These are phyloP conservation scores for Phycodurus eques DNA, from an alignment of 2,113 vertebrate genomes.

Conservation along the genomic window DNA sequence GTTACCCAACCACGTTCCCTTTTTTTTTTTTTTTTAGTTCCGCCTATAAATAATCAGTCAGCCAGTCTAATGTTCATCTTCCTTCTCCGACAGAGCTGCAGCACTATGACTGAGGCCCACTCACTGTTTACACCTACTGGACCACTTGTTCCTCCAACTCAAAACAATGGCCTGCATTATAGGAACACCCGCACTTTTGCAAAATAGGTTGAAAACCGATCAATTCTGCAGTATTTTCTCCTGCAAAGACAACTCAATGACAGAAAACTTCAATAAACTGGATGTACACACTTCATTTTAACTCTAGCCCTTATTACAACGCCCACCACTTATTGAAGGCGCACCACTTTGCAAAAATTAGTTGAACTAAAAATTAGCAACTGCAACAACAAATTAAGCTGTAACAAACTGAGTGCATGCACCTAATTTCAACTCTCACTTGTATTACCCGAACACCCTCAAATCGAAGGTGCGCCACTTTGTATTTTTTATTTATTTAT, in stretches of 20 bases:
- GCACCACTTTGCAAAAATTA: slow-evolving; percentile 35
- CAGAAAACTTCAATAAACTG: background rate
- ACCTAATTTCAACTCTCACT: too few species aligned
- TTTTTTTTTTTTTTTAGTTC: background rate
- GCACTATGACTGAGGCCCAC: background rate
- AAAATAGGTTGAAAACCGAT: background rate
- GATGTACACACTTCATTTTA: background rate
- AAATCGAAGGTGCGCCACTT: too few species aligned
- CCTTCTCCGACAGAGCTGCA: background rate
- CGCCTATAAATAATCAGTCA: slow-evolving; percentile 3
- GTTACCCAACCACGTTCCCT: background rate
- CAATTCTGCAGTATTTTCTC: background rate
- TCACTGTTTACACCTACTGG: background rate
- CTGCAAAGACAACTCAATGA: background rate
- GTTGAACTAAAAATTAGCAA: slow-evolving; percentile 1
- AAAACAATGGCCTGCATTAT: background rate
- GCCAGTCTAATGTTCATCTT: background rate
- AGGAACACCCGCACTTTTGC: background rate
- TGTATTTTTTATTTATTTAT: too few species aligned
- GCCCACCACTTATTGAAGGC: slow-evolving; percentile 49
- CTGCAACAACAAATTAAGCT: too few species aligned
- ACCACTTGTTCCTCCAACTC: background rate
- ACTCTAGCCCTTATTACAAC: slow-evolving; percentile 57
- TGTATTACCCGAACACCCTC: too few species aligned
- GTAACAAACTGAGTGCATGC: too few species aligned